These are phyloP conservation scores for Amphipyra tragopoginis DNA, from an alignment of 2,888 invertebrate genomes.

Conservation along the genomic window DNA sequence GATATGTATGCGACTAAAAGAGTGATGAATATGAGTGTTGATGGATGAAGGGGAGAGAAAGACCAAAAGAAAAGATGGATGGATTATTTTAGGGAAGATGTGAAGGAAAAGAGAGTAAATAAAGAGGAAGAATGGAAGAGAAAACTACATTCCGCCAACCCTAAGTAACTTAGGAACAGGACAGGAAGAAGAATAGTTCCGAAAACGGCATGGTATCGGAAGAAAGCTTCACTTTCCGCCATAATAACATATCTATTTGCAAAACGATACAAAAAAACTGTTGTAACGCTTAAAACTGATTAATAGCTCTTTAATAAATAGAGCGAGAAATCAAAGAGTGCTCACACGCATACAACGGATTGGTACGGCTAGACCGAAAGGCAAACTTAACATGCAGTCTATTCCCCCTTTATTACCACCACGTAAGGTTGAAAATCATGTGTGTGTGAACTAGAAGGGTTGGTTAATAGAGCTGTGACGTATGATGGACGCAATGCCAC, in stretches of 20 bases:
- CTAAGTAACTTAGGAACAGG: too few relatives aligned
- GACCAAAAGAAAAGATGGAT: too few relatives aligned
- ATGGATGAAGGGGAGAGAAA: too few relatives aligned
- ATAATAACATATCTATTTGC: constrained; percentile 42
- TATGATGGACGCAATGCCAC: constrained; percentile 70
- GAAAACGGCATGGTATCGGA: constrained; percentile 14
- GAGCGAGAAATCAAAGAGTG: constrained; percentile 82
- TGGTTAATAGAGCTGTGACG: constrained; percentile 60
- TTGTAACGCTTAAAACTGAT: constrained; percentile 75
- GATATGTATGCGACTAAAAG: too few relatives aligned
- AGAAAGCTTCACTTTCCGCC: constrained; percentile 37
- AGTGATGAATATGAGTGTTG: too few relatives aligned
- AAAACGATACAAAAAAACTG: constrained; percentile 66
- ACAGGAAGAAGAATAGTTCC: too few relatives aligned
- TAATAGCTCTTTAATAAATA: constrained; percentile 80
- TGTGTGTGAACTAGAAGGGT: constrained; percentile 10
- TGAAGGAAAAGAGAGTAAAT: too few relatives aligned
- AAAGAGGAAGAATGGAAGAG: too few relatives aligned
- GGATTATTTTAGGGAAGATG: too few relatives aligned
- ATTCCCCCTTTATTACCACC: constrained; percentile 33
- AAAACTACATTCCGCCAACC: too few relatives aligned
- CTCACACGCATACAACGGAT: constrained; percentile 67
- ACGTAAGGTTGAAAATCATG: constrained; percentile 32
- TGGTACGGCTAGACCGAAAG: constrained; percentile 53
- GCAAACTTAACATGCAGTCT: constrained; percentile 36